Evolutionary conservation across 2,888 invertebrate species (phyloP).

Genomic region (Byasa hedistus): DNA sequence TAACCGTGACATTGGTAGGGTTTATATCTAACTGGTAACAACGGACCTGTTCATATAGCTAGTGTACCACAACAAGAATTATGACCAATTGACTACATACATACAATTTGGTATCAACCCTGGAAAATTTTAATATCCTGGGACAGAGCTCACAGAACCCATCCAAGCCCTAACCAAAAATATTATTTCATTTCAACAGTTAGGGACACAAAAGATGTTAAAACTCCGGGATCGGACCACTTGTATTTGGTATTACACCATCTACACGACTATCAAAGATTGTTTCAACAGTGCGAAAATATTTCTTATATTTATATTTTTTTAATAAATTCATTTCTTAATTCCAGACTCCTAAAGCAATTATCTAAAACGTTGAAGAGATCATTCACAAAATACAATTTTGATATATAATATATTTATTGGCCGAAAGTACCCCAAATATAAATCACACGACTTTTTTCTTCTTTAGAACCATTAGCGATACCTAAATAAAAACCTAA

Average conservation of each 20-base stretch:
- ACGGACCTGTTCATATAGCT: slow-evolving; percentile 54
- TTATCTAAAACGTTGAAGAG: slow-evolving; percentile 75
- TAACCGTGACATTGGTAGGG: slow-evolving; percentile 9
- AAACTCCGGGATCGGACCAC: slow-evolving; percentile 33
- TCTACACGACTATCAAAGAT: slow-evolving; percentile 57
- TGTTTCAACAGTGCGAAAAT: slow-evolving; percentile 78
- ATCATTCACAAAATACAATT: slow-evolving; percentile 79
- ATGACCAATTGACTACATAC: slow-evolving; percentile 66
- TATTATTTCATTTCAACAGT: neutral
- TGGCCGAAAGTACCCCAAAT: slow-evolving; percentile 70
- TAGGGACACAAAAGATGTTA: slow-evolving; percentile 13
- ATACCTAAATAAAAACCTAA: slow-evolving; percentile 67
- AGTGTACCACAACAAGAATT: slow-evolving; percentile 51
- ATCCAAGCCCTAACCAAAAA: slow-evolving; percentile 7
- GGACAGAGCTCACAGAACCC: neutral
- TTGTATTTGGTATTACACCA: slow-evolving; percentile 41
- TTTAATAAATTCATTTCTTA: slow-evolving; percentile 73
- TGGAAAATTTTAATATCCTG: slow-evolving; percentile 35
- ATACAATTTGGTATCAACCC: slow-evolving; percentile 41
- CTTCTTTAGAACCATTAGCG: slow-evolving; percentile 55
- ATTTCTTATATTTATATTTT: slow-evolving; percentile 70
- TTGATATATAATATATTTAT: slow-evolving; percentile 65
- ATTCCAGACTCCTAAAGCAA: slow-evolving; percentile 79
- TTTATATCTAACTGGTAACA: slow-evolving; percentile 67
- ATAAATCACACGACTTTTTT: slow-evolving; percentile 66